Evolutionary conservation across 2,797 vertebrate genomes (phyloP).

Genomic region (Enteromius anoplus): DNA sequence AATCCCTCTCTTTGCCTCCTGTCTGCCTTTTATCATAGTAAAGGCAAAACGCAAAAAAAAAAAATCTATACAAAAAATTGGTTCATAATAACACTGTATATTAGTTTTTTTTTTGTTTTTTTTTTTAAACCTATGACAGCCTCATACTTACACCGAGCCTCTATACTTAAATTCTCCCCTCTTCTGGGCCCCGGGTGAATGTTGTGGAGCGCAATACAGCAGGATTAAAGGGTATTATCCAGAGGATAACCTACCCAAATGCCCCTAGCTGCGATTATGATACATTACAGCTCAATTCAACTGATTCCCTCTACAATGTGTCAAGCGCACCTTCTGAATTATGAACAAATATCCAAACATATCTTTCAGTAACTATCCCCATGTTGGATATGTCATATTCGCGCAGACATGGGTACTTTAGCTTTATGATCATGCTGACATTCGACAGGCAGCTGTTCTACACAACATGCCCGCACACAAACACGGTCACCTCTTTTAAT

Average conservation of each 20-base stretch:
- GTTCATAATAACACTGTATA: neutral
- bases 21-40: too few species aligned
- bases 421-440: constrained; percentile 72
- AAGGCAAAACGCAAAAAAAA: neutral
- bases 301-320: constrained; percentile 11
- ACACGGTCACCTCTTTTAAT: constrained; percentile 74
- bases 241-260: constrained; percentile 38
- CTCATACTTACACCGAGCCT: neutral
- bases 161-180: neutral
- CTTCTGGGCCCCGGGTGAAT: constrained; percentile 15
- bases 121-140: neutral
- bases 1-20: too few species aligned
- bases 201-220: constrained; percentile 14
- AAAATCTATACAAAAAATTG: neutral
- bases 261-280: constrained; percentile 1
- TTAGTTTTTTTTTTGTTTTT: neutral
- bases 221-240: constrained; percentile 49
- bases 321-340: constrained; percentile 20
- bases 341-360: constrained; percentile 12
- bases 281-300: constrained; percentile 17
- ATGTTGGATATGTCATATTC: constrained; percentile 6
- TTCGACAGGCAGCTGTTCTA: constrained; percentile 77
- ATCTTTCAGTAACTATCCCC: constrained; percentile 22
- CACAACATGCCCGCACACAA: constrained; percentile 67
- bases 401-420: constrained; percentile 33